Evolutionary conservation across 2,888 invertebrate genomes (phyloP), one percentile per base, ranked within the genome.

Genomic region (Hipparchia semele): DNA sequence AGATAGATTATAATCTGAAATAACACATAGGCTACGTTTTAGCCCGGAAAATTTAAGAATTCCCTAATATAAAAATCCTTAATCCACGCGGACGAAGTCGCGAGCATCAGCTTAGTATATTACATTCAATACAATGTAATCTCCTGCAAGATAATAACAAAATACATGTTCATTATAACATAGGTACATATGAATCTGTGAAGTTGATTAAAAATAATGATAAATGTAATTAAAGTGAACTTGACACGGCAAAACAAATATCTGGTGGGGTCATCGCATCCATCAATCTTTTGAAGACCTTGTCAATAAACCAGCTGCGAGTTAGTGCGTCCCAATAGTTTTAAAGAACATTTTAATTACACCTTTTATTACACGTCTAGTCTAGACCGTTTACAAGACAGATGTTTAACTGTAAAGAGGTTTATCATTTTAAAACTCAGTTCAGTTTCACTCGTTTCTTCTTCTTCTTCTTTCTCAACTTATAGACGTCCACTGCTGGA

Each of bases 241-340:
- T 88, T 87, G 89, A 87, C 86, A 82, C 80, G 78, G 80, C 81
- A 83, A 84, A 85, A 86, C 86, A 86, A 89, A 85, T 86, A 85
- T 85, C 83, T 80, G 82, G 81, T 81, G 80, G 87, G 90, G 90
- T 89, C 90, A 89, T 84, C 83, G 78, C 76, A 78, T 79, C 85
- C 78, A 90, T 90, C 89, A 90, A 90, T 90, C 90, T 89, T 56
- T 54, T 49, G 46, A 56, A 75, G 81, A 79, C 89, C 91, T 90
- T 89, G 88, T 80, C 76, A 74, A 78, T 82, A 77, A 79, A 79
- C 81, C 78, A 78, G 78, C 77, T 80, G 80, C 80, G 74, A 78
- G 74, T 78, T 73, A 71, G 70, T 79, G 75, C 74, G 65, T 82
- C 80, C 73, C 71, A 79, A 77, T 79, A 78, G 71, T 77, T 74